Evolutionary conservation across 2,797 vertebrate genomes (phyloP).

Genomic region (Discoglossus pictus): DNA sequence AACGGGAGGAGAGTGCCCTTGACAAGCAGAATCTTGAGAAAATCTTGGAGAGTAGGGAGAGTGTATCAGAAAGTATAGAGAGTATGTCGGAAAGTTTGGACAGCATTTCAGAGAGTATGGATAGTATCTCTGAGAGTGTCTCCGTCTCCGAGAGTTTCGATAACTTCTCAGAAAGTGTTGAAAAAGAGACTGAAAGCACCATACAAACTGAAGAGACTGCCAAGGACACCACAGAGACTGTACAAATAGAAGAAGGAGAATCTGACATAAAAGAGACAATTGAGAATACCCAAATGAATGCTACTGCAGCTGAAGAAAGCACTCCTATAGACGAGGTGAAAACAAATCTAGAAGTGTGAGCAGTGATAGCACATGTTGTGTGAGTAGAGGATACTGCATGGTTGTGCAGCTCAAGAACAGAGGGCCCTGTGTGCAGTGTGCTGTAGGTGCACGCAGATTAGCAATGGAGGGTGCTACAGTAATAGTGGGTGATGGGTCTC

Average conservation of each 20-base stretch:
- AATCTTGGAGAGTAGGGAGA: too few relatives aligned
- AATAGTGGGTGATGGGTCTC: too few relatives aligned
- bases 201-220: too few relatives aligned
- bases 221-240: too few relatives aligned
- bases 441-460: too few relatives aligned
- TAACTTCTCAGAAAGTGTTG: not conserved
- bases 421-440: too few relatives aligned
- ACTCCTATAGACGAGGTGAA: constrained; percentile 34
- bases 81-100: not conserved
- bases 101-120: not conserved
- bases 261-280: not conserved
- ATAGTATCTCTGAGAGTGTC: constrained; percentile 19
- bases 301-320: not conserved
- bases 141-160: not conserved
- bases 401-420: too few relatives aligned
- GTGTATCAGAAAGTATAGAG: not conserved
- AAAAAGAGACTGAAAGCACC: not conserved
- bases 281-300: not conserved
- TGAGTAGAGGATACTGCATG: too few relatives aligned
- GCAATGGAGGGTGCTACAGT: too few relatives aligned
- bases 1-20: not conserved
- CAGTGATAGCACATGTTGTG: too few relatives aligned
- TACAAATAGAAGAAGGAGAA: not conserved
- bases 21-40: not conserved
- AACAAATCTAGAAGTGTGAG: too few relatives aligned